Evolutionary conservation across 2,797 vertebrate species (phyloP), one percentile per base, ranked within the genome.

Genomic region (Coluber constrictor): DNA sequence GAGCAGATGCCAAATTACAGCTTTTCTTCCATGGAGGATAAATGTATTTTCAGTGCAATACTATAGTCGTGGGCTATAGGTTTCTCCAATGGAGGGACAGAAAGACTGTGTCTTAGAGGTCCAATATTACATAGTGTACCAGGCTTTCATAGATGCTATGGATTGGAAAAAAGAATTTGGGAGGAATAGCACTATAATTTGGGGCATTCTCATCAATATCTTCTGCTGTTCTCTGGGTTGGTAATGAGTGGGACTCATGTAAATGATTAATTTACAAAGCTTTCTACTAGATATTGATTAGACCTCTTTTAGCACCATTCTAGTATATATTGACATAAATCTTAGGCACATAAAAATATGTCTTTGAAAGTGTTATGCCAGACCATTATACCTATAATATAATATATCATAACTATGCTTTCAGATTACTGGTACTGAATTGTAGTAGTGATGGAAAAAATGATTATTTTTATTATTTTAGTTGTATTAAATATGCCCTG

Each of bases 401-500:
- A 66, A 4, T 56, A 93, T 61, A 43, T 74, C 66, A n/a, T 89
- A 56, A 59, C 18, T 37, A 13, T 15, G 27, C 25, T 90, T 61
- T 91, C 51, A 47, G 10, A 56, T 93, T 63, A 43, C 83, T 83
- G 54, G 8, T 83, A 47, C 70, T 63, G 47, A 89, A 86, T 91
- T 61, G 43, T 57, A 79, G 59, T 56, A 37, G 7, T 51, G 94
- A 87, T 13, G 27, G 91, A 94, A 95, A 47, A 93, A 92, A n/a
- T 4, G 57, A 87, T 57, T 55, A 23, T 12, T 47, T 43, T 47
- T 83, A 79, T 79, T 43, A 23, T 79, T 23, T 43, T 79, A 43
- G 66, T 87, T 88, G 47, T 86, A 93, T 91, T 93, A 93, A 83
- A 70, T 93, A 47, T 83, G 57, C 66, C 57, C 60, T 89, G 90